Base-by-base conservation (phyloP, 2,888 invertebrate species). In the Drosophila neonasuta region DNA sequence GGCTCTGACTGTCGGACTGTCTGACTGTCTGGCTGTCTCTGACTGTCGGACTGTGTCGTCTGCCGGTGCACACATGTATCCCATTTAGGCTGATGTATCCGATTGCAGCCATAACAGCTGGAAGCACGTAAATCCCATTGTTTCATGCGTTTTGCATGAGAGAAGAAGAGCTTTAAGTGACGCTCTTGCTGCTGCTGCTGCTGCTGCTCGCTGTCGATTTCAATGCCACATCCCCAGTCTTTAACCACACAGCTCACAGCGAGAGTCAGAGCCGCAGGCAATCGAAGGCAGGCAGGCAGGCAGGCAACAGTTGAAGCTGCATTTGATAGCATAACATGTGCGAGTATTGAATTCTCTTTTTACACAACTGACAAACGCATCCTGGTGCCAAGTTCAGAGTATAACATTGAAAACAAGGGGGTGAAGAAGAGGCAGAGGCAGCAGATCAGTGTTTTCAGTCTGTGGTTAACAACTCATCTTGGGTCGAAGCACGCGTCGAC, bases 71-170 rank as follows among this genome's bases (percentile, higher is more conserved):
- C 54, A 69, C 66, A 67, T 77, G 56, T 70, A 68, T 68, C 65
- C 67, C 74, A 74, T 77, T 77, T 74, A 54, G 71, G 45, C 66
- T 45, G 72, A 81, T 81, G 84, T 84, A 84, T 81, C 84, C 81
- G 78, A 81, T 81, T 81, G 82, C 81, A 81, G 69, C 69, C 77
- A 80, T 77, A 80, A 80, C 81, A 81, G 76, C 70, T 77, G 84
- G 75, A 72, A 79, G 81, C 81, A 79, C 78, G 79, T 73, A 84
- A 78, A 73, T 84, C 75, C 81, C 75, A 81, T 81, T 81, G 81
- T 81, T 79, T 77, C 68, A 71, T 79, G 75, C 72, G 81, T 77
- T 80, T 79, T 83, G 84, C 80, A 83, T 80, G 84, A 74, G 62
- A 24, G 41, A 36, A 68, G 71, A 24, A 48, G 41, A 68, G 71